A percentile compares a stretch with the other conserved stretches of the same genome.
Conservation (phyloP, 1,140 invertebrate species). For the Heliconius eleuchia region DNA sequence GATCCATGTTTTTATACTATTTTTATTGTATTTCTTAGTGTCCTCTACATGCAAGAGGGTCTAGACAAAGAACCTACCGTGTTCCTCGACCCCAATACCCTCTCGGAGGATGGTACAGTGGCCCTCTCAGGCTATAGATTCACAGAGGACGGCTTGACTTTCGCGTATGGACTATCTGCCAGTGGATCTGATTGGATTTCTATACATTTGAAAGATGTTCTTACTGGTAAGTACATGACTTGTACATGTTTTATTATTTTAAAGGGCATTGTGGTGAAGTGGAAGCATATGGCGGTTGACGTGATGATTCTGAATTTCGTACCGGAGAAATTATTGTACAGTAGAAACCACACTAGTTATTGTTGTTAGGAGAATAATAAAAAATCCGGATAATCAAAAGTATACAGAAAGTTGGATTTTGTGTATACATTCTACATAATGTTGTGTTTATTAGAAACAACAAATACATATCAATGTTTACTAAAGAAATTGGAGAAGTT, state of each 20-base stretch:
- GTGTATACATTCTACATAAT: no score
- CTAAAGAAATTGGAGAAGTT: no score
- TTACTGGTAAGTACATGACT: conserved; percentile 82
- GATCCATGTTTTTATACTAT: not conserved
- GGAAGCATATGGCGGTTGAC: no score
- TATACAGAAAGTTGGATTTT: no score
- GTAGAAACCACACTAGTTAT: no score
- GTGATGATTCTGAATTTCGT: no score
- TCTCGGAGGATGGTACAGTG: conserved; percentile 96
- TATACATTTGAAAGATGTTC: conserved; percentile 91
- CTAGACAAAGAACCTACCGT: conserved; percentile 90
- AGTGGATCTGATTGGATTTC: conserved; percentile 98
- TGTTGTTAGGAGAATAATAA: no score
- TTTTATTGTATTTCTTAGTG: conserved; percentile 83
- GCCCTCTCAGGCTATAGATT: conserved; percentile 90
- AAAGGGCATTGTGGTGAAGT: no score
- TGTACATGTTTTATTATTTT: not conserved
- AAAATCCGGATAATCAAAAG: no score
- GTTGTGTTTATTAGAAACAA: no score
- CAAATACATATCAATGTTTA: no score
- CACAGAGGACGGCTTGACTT: conserved; percentile 94
- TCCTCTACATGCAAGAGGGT: conserved; percentile 94
- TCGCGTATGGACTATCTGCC: conserved; percentile 95
- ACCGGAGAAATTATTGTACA: no score
- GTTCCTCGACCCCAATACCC: conserved; percentile 97